A percentile compares a stretch with the other conserved stretches of the same genome.
phyloP scores from a whole-genome alignment of 2,113 vertebrate genomes.

The Paracanthobrama guichenoti region DNA sequence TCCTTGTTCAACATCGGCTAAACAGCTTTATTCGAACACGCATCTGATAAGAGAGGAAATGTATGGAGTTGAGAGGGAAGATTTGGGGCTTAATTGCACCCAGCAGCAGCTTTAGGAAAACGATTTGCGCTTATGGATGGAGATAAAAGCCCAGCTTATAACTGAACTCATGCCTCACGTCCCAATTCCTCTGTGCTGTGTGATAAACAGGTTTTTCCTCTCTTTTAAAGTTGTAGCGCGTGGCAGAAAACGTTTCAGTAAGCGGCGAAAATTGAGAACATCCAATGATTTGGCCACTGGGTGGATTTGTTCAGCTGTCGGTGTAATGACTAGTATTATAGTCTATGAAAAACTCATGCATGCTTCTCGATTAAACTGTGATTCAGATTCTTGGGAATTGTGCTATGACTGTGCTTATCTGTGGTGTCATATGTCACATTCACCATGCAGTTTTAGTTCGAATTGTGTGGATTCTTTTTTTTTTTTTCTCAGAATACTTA shows the following conservation, averaged over 20 bases:
- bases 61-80: conserved; percentile 39
- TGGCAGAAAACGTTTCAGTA: not conserved
- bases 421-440: conserved; percentile 37
- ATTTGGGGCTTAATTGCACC: conserved; percentile 36
- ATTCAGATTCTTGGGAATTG: conserved; percentile 30
- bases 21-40: conserved; percentile 37
- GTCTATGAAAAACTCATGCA: conserved; percentile 4
- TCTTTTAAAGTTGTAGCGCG: conserved; percentile 13
- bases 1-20: conserved; percentile 34
- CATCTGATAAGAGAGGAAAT: conserved; percentile 30
- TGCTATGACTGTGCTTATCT: conserved; percentile 30
- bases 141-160: conserved; percentile 34
- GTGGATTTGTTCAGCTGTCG: conserved; percentile 36
- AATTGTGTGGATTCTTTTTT: conserved; percentile 21
- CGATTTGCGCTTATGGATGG: conserved; percentile 22
- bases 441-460: conserved; percentile 42
- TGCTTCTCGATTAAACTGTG: conserved; percentile 5
- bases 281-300: conserved; percentile 18
- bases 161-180: conserved; percentile 2
- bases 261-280: conserved; percentile 25
- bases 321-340: conserved; percentile 28
- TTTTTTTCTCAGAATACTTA: conserved; percentile 32
- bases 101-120: conserved; percentile 37
- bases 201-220: conserved; percentile 38
- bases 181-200: conserved; percentile 31